Evolutionary conservation across 1,140 invertebrate genomes (phyloP), one percentile per base, ranked within the genome.

Genomic region (Neodiprion pinetum): DNA sequence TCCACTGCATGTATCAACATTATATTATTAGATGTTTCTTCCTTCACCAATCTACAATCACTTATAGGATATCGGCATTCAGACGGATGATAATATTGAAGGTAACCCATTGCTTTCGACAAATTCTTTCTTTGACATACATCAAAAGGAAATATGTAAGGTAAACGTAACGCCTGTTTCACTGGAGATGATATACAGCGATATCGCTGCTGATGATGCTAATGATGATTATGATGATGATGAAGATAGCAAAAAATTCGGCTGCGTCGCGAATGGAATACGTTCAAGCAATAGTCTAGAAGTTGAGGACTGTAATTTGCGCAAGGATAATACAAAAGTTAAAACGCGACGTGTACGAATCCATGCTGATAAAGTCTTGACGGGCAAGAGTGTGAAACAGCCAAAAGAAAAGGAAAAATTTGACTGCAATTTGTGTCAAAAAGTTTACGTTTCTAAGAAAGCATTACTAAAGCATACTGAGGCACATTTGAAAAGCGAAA

Each of bases 11-110:
- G 28, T 5, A 40, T 40, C 28, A 40, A 40, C 17, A 14, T 65
- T 17, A 7, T 3, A 70, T n/a, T 5, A 70, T 17, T 70, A 70
- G 12, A 9, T 70, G 14, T 17, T 17, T 14, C 14, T 17, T 70
- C 2, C 12, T 12, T 12, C 4, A 1, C 9, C 14, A 14, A 17
- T 21, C 23, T 4, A 12, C 1, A 70, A 0, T 11, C 21, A 47
- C 70, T 71, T 71, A 50, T 49, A 71, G 70, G 48, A 50, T 71
- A 71, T 50, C 70, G 70, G 70, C n/a, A 28, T 71, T 40, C 70
- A 71, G 48, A 49, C 70, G 21, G 70, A 71, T 14, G 12, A 17
- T 48, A n/a, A 47, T 23, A 40, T 48, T 17, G n/a, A 17, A 14
- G 9, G 12, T 14, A n/a, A 71, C 53, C 53, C 11, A 61, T 9